A percentile compares a stretch with the other conserved stretches of the same genome.
phyloP scores from a whole-genome alignment of 2,797 vertebrate species.

The Tangara arthus region DNA sequence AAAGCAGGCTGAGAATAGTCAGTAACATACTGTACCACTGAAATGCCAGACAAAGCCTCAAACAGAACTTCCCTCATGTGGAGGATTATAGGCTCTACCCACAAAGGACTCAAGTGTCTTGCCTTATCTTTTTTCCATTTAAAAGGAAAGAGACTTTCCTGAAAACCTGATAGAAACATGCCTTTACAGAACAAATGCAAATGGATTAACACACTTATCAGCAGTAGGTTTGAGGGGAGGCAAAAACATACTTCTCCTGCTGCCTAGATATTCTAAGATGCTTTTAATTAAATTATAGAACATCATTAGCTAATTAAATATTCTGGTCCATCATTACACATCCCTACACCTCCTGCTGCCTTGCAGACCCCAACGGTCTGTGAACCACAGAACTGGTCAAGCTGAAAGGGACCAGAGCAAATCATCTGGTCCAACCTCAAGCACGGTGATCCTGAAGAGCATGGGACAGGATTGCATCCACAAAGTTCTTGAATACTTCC shows the following conservation, averaged over 20 bases:
- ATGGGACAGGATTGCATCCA: not conserved
- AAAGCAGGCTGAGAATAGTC: slow-evolving; percentile 58
- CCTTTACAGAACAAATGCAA: slow-evolving; percentile 28
- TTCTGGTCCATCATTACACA: not conserved
- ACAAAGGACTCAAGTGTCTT: slow-evolving; percentile 50
- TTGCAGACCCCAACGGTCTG: not conserved
- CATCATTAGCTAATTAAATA: slow-evolving; percentile 24
- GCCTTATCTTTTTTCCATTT: slow-evolving; percentile 46
- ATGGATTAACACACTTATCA: slow-evolving; percentile 15
- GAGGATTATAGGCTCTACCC: slow-evolving; percentile 36
- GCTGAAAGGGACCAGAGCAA: not conserved
- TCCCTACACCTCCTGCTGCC: not conserved
- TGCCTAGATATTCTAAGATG: not conserved
- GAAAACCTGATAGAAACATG: slow-evolving; percentile 32
- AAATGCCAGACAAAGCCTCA: slow-evolving; percentile 50
- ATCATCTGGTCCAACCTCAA: not conserved
- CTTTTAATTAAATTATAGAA: slow-evolving; percentile 19
- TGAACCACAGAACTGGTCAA: not conserved
- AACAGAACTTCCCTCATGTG: slow-evolving; percentile 3
- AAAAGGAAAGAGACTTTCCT: slow-evolving; percentile 42
- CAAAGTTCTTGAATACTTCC: not conserved
- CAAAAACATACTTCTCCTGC: not conserved
- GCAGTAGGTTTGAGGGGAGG: slow-evolving; percentile 18
- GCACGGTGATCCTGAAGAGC: not conserved
- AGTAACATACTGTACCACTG: slow-evolving; percentile 9